phyloP scores from a whole-genome alignment of 2,888 invertebrate species.

The Lycophotia porphyrea region DNA sequence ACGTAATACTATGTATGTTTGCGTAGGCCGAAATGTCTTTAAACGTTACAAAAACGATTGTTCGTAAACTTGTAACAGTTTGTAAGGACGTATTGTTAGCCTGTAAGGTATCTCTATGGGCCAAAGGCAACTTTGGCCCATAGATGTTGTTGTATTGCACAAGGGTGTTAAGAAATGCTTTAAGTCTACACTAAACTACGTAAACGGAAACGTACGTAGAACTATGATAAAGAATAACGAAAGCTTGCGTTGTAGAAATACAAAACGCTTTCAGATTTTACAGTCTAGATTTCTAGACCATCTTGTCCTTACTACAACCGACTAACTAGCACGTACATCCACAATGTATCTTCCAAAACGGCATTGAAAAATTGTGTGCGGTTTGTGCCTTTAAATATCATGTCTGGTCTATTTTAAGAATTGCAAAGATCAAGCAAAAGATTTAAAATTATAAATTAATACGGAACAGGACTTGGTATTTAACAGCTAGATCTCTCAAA shows the following conservation, averaged over 20 bases:
- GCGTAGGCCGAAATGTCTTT: neutral
- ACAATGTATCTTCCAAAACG: neutral
- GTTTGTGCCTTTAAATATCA: neutral
- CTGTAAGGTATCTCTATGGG: too few species aligned
- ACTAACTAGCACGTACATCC: neutral
- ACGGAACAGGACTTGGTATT: neutral
- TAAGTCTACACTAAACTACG: too few species aligned
- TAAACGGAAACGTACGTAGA: too few species aligned
- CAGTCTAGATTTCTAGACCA: neutral
- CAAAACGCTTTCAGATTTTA: neutral
- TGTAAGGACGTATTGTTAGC: neutral
- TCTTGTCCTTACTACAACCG: neutral
- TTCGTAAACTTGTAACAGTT: neutral
- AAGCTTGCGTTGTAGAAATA: neutral
- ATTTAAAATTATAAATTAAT: neutral
- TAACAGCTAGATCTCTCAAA: neutral
- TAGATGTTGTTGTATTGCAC: too few species aligned
- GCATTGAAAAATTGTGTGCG: neutral
- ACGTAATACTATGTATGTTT: constrained; percentile 7
- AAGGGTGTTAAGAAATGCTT: neutral
- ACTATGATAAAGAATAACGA: neutral
- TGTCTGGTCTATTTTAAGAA: neutral
- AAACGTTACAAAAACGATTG: constrained; percentile 25
- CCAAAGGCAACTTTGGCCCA: too few species aligned
- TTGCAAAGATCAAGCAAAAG: neutral